Evolutionary conservation across 1,140 invertebrate genomes (phyloP), one percentile per base, ranked within the genome.

Genomic region (Drosophila orena): DNA sequence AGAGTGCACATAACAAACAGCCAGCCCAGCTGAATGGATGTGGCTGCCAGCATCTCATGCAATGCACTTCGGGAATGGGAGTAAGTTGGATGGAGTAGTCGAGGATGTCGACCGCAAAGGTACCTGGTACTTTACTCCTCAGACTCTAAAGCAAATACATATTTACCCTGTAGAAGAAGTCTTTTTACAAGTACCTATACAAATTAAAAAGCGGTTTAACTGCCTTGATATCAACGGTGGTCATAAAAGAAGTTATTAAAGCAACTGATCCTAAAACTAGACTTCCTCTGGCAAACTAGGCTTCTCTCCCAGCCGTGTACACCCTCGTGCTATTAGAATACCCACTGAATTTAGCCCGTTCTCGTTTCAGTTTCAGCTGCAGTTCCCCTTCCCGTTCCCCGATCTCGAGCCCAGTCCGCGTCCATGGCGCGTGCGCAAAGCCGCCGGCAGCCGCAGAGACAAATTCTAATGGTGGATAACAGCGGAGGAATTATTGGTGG

Each of bases 391-490:
- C 34, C 62, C 56, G n/a, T 5, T 59, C 30, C 46, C 34, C 42
- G 11, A 30, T 24, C 4, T 20, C 34, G 0, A 46, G 11, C 35
- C 42, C 62, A n/a, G 12, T 35, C 14, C 17, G 17, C 57, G 15
- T 61, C 40, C 37, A 47, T 81, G 81, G 83, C 83, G 83, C 83
- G 83, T 86, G 83, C 79, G 83, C 79, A 49, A 72, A 61, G 72
- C 75, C 40, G 65, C 46, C 47, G 60, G 78, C 66, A 37, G 43
- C 11, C 35, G 52, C 77, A 85, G 84, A 89, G 79, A 88, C 77
- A 84, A 89, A 77, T 89, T 88, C 79, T 84, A 88, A 89, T 84
- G 79, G 79, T 64, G 42, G 68, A 60, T 54, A 71, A 84, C 72
- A 55, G 68, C 60, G 61, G 66, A 84, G 75, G 64, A 88, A 83